Evolutionary conservation across 2,113 vertebrate genomes (phyloP).

Genomic region (Columba janthina): DNA sequence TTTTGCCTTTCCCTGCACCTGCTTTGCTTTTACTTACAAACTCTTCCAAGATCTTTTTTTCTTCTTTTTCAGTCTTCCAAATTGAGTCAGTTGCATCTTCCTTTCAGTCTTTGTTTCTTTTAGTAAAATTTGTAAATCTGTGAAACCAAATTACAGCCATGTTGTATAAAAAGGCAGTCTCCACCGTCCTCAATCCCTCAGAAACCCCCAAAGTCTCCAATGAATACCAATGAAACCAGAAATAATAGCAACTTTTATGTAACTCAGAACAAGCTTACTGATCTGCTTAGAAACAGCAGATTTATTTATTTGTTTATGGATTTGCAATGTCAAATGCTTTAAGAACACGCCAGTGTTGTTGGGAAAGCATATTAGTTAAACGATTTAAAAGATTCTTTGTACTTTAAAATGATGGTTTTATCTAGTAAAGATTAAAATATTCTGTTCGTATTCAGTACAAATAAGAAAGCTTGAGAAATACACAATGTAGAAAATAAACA

Average conservation of each 20-base stretch:
- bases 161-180: neutral
- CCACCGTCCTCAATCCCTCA: neutral
- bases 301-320: neutral
- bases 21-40: neutral
- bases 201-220: neutral
- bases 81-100: neutral
- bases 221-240: neutral
- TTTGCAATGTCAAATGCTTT: neutral
- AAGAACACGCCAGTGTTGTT: neutral
- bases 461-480: neutral
- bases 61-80: neutral
- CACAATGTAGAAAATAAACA: neutral
- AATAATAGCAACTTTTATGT: neutral
- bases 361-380: neutral
- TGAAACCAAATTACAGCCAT: neutral
- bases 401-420: neutral
- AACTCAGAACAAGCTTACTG: neutral
- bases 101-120: neutral
- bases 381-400: neutral
- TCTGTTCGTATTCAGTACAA: neutral
- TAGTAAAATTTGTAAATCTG: neutral
- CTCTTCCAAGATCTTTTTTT: neutral
- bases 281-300: neutral
- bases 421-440: neutral
- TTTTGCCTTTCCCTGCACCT: neutral